These are phyloP conservation scores for Nerophis lumbriciformis DNA, from an alignment of 2,113 vertebrate species.

Conservation along the genomic window DNA sequence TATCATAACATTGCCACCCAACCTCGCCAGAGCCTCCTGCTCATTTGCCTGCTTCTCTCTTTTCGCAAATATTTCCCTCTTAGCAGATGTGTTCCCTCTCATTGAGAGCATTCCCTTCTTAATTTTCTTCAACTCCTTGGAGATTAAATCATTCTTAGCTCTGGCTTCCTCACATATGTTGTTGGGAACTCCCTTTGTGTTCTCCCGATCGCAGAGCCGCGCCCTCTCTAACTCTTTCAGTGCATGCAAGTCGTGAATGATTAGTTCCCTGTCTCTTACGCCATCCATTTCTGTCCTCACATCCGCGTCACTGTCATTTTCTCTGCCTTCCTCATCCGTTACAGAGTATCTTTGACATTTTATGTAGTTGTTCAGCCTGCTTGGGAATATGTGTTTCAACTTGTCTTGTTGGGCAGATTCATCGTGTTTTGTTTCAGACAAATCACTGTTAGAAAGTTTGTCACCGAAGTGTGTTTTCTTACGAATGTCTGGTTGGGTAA, in stretches of 20 bases:
- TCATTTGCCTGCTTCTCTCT: slow-evolving; percentile 48
- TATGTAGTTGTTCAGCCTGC: slow-evolving; percentile 71
- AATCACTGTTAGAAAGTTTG: slow-evolving; percentile 17
- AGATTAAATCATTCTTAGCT: slow-evolving; percentile 59
- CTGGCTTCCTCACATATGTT: slow-evolving; percentile 48
- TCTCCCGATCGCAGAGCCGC: slow-evolving; percentile 30
- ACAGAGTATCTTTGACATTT: slow-evolving; percentile 63
- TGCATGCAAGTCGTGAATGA: slow-evolving; percentile 55
- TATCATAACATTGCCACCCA: slow-evolving; percentile 37
- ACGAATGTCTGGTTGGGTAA: slow-evolving; percentile 48
- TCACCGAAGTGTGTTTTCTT: slow-evolving; percentile 10
- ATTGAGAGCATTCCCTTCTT: slow-evolving; percentile 59
- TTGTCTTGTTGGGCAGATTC: slow-evolving; percentile 31
- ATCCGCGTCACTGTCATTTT: slow-evolving; percentile 28
- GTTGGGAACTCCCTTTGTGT: slow-evolving; percentile 23
- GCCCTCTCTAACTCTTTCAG: slow-evolving; percentile 54
- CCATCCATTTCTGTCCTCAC: slow-evolving; percentile 13
- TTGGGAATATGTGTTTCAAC: slow-evolving; percentile 65
- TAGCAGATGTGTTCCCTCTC: slow-evolving; percentile 64
- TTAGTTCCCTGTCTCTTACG: slow-evolving; percentile 40
- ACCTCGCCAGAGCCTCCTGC: slow-evolving; percentile 24
- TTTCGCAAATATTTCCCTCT: slow-evolving; percentile 55
- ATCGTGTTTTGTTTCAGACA: slow-evolving; percentile 11
- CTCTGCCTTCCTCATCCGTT: slow-evolving; percentile 29
- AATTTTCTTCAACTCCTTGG: slow-evolving; percentile 53